Conservation (phyloP, 2,797 vertebrate genomes). For the Paedocypris micromegethes region DNA sequence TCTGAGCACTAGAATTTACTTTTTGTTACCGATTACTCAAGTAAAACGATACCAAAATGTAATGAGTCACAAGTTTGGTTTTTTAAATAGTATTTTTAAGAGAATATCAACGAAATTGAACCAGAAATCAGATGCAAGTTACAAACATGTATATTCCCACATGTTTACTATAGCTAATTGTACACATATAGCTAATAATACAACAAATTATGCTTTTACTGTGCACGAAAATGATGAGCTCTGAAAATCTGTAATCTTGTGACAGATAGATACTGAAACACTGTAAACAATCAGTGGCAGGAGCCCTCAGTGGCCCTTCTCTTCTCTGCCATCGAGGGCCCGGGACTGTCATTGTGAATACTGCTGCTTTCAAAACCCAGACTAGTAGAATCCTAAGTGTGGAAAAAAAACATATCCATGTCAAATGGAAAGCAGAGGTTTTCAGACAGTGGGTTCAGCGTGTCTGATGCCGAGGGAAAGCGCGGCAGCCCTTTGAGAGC, state of each 20-base stretch:
- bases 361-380: constrained; percentile 27
- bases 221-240: constrained; percentile 5
- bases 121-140: too few relatives aligned
- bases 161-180: too few relatives aligned
- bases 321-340: constrained; percentile 9
- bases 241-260: background rate
- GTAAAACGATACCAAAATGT: too few relatives aligned
- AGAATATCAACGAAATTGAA: too few relatives aligned
- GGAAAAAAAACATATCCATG: constrained; percentile 16
- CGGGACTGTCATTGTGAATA: constrained; percentile 35
- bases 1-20: too few relatives aligned
- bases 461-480: background rate
- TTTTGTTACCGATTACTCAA: too few relatives aligned
- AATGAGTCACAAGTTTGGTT: too few relatives aligned
- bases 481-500: constrained; percentile 4
- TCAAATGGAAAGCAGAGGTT: constrained; percentile 17
- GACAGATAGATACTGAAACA: constrained; percentile 18
- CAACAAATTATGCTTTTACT: constrained; percentile 11
- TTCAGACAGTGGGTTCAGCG: constrained; percentile 35
- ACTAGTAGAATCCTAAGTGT: constrained; percentile 1
- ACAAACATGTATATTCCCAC: too few relatives aligned
- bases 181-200: background rate
- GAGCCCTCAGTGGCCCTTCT: constrained; percentile 2
- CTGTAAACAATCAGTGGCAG: constrained; percentile 16
- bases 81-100: too few relatives aligned